These are phyloP conservation scores for Semicossyphus pulcher DNA, from an alignment of 2,113 vertebrate species.

Conservation along the genomic window DNA sequence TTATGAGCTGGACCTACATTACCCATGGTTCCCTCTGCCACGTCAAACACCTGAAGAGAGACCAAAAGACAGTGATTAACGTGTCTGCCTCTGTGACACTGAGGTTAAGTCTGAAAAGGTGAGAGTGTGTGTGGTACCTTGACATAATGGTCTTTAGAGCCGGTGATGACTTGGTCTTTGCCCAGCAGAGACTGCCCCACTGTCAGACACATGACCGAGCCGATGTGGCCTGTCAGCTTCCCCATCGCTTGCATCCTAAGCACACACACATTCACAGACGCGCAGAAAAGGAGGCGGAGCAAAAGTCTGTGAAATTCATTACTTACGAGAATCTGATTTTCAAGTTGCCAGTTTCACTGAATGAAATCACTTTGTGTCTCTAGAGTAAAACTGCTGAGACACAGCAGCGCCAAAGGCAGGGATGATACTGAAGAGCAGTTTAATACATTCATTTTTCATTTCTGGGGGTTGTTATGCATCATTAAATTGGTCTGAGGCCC, in stretches of 20 bases:
- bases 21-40: slow-evolving; percentile 87
- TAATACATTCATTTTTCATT: slow-evolving; percentile 61
- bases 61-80: not conserved
- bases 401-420: slow-evolving; percentile 37
- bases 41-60: slow-evolving; percentile 89
- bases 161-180: slow-evolving; percentile 95
- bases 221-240: slow-evolving; percentile 95
- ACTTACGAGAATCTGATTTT: slow-evolving; percentile 21
- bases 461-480: slow-evolving; percentile 52
- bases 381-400: slow-evolving; percentile 45
- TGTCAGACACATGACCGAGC: slow-evolving; percentile 96
- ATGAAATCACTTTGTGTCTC: slow-evolving; percentile 45
- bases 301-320: slow-evolving; percentile 50
- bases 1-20: slow-evolving; percentile 94
- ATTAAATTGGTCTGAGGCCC: slow-evolving; percentile 58
- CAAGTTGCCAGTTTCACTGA: slow-evolving; percentile 30
- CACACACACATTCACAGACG: slow-evolving; percentile 11
- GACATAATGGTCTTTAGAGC: slow-evolving; percentile 97
- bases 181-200: slow-evolving; percentile 89
- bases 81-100: not conserved
- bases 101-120: not conserved
- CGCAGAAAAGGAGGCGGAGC: slow-evolving; percentile 12
- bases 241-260: slow-evolving; percentile 91
- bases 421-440: slow-evolving; percentile 34
- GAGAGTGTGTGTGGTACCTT: slow-evolving; percentile 84